A percentile compares a stretch with the other conserved stretches of the same genome.
Evolutionary conservation across 2,113 vertebrate genomes (phyloP).

Genomic region (Cariama cristata): DNA sequence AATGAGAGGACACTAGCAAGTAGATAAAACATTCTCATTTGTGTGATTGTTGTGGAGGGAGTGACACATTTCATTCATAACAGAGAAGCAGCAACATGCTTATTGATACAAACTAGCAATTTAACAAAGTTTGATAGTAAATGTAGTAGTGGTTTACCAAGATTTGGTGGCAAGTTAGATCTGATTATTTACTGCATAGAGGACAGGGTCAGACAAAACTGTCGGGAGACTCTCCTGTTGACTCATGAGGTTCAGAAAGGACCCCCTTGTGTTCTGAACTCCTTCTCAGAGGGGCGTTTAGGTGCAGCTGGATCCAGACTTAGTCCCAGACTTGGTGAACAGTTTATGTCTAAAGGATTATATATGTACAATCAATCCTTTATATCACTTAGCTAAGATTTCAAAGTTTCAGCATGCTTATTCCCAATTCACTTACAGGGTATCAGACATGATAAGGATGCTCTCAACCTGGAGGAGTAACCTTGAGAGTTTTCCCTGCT

Average conservation of each 20-base stretch:
- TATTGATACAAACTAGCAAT: too few species aligned
- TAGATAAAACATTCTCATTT: not conserved
- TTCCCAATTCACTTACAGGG: not conserved
- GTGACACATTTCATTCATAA: too few species aligned
- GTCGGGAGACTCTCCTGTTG: not conserved
- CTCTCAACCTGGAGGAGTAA: not conserved
- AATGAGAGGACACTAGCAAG: not conserved
- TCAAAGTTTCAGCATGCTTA: not conserved
- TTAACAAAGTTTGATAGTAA: too few species aligned
- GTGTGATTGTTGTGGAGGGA: not conserved
- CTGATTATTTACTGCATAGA: not conserved
- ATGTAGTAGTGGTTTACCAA: too few species aligned
- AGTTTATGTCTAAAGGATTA: not conserved
- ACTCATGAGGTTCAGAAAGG: too few species aligned
- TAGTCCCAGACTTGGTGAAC: not conserved
- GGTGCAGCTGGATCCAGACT: not conserved
- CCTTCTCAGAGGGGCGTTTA: not conserved
- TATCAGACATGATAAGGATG: not conserved
- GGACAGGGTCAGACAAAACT: not conserved
- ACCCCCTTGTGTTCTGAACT: not conserved
- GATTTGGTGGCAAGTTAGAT: too few species aligned
- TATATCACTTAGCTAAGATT: not conserved
- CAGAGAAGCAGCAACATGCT: too few species aligned
- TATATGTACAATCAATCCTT: not conserved
- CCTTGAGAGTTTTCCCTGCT: too few species aligned